A percentile compares a stretch with the other conserved stretches of the same genome.
Conservation (phyloP, 1,140 invertebrate species). For the Leucophenga varia region DNA sequence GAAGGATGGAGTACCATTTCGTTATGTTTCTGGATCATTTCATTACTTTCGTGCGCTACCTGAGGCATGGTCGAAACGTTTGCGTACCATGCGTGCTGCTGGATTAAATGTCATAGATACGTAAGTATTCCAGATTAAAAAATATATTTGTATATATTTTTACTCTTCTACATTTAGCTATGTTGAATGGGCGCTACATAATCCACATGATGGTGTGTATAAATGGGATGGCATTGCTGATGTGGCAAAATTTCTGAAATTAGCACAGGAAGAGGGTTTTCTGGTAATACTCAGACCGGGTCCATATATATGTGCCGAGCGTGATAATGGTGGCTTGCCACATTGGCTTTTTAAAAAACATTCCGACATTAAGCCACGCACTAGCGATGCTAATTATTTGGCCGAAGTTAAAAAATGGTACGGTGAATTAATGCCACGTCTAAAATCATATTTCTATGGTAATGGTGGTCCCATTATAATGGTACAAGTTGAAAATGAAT, state of each 20-base stretch:
- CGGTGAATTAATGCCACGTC: constrained; percentile 59
- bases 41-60: constrained; percentile 87
- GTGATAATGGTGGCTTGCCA: constrained; percentile 77
- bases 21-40: constrained; percentile 83
- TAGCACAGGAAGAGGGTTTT: constrained; percentile 78
- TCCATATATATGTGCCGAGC: constrained; percentile 90
- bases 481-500: constrained; percentile 93
- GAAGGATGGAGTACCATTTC: constrained; percentile 80
- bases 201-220: constrained; percentile 69
- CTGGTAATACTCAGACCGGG: constrained; percentile 86
- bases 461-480: constrained; percentile 83
- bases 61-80: constrained; percentile 79
- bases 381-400: constrained; percentile 65
- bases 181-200: constrained; percentile 91
- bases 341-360: constrained; percentile 75
- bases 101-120: constrained; percentile 89
- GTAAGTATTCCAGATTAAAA: constrained; percentile 60
- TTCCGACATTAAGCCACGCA: constrained; percentile 68
- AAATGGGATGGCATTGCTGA: constrained; percentile 80
- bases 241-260: constrained; percentile 72
- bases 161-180: constrained; percentile 63
- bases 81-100: constrained; percentile 77
- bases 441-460: constrained; percentile 62
- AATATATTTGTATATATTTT: background rate
- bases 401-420: constrained; percentile 67